A percentile compares a stretch with the other conserved stretches of the same genome.
Conservation (phyloP, 2,888 invertebrate genomes). For the Amphipyra berbera region DNA sequence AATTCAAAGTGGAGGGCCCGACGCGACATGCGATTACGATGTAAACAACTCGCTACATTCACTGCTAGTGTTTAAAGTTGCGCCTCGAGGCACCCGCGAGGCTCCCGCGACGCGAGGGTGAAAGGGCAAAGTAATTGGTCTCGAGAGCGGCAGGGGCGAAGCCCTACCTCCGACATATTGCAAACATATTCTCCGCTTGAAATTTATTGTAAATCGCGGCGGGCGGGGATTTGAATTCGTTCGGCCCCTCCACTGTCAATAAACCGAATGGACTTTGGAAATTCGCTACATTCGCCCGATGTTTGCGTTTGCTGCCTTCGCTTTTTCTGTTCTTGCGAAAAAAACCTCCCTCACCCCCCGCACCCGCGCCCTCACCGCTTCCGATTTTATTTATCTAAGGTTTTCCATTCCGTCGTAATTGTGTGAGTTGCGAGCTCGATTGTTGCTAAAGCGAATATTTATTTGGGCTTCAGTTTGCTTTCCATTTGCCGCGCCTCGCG, state of each 20-base stretch:
- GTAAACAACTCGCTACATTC: slow-evolving; percentile 84
- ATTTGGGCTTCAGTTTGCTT: slow-evolving; percentile 85
- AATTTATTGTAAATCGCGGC: slow-evolving; percentile 88
- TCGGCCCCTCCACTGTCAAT: slow-evolving; percentile 79
- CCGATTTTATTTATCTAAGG: slow-evolving; percentile 88
- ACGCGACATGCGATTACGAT: slow-evolving; percentile 76
- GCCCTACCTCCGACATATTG: slow-evolving; percentile 80
- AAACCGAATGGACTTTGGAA: slow-evolving; percentile 87
- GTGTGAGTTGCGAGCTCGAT: slow-evolving; percentile 87
- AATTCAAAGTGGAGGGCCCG: slow-evolving; percentile 64
- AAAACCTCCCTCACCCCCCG: slow-evolving; percentile 56
- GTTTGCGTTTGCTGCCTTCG: slow-evolving; percentile 86
- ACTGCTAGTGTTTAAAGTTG: slow-evolving; percentile 81
- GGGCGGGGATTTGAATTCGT: slow-evolving; percentile 82
- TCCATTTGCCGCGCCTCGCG: slow-evolving; percentile 68
- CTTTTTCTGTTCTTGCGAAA: slow-evolving; percentile 79
- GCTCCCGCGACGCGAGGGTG: slow-evolving; percentile 51
- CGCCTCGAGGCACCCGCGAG: slow-evolving; percentile 54
- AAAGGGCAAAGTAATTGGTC: slow-evolving; percentile 75
- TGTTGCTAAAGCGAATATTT: slow-evolving; percentile 89
- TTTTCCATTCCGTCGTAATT: slow-evolving; percentile 88
- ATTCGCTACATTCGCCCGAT: slow-evolving; percentile 86
- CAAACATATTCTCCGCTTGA: slow-evolving; percentile 87
- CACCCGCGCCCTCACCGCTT: slow-evolving; percentile 67
- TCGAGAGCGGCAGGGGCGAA: slow-evolving; percentile 61